phyloP scores from a whole-genome alignment of 2,888 invertebrate genomes.

The Rotaria macrura region DNA sequence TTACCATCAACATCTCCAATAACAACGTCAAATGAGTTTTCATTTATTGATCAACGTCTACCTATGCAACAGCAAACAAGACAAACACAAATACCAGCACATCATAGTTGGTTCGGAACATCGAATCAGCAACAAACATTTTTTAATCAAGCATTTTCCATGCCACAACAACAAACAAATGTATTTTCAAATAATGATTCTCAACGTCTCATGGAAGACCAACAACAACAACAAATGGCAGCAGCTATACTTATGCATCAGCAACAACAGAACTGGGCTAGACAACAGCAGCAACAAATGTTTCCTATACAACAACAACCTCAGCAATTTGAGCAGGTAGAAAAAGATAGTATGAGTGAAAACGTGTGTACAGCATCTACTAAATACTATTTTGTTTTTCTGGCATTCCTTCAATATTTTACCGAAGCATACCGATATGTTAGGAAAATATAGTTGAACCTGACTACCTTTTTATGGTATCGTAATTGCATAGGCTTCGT shows the following conservation, averaged over 20 bases:
- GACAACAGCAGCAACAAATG: not conserved
- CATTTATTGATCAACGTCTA: not conserved
- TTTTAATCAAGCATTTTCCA: not conserved
- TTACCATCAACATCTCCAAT: not conserved
- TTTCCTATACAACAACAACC: not conserved
- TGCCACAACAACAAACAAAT: slow-evolving; percentile 6
- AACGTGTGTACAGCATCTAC: too few relatives aligned
- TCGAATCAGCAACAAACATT: not conserved
- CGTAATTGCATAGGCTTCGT: too few relatives aligned
- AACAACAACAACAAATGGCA: slow-evolving; percentile 1
- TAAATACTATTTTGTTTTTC: too few relatives aligned
- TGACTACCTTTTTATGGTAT: too few relatives aligned
- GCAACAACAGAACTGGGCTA: not conserved
- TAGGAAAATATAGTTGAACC: too few relatives aligned
- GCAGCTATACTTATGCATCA: not conserved
- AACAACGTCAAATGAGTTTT: not conserved
- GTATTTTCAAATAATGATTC: not conserved
- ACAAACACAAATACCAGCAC: not conserved
- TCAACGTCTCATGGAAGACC: not conserved
- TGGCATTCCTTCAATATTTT: too few relatives aligned
- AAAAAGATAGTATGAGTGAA: not conserved
- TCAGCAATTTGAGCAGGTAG: not conserved
- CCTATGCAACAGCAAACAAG: not conserved
- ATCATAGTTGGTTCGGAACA: not conserved
- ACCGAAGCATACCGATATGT: too few relatives aligned